Evolutionary conservation across 2,113 vertebrate species (phyloP), one percentile per base, ranked within the genome.

Genomic region (Leucosticte australis): DNA sequence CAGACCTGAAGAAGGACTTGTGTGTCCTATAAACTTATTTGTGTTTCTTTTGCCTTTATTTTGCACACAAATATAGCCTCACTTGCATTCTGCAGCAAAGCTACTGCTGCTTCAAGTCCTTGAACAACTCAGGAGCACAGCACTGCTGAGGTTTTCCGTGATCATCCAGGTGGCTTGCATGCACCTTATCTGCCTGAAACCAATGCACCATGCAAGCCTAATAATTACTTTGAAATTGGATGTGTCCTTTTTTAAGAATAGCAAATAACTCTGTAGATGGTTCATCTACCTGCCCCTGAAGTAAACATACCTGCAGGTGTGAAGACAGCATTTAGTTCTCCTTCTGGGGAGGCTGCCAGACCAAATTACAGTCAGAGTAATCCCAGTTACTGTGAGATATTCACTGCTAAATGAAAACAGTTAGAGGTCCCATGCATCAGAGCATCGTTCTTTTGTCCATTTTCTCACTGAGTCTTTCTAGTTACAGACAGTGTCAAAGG

Each of bases 221-320:
- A 57, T 79, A 89, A 92, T 87, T 89, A 53, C 50, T n/a, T 89
- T 57, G 78, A 85, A 94, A 94, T 84, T 62, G 71, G 30, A 62
- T 78, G 14, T 76, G 53, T 91, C 9, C 20, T 57, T 69, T 83
- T 76, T 86, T 57, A 89, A 52, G 33, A 42, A 55, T 63, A 46
- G n/a, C 39, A 52, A 84, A 87, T 68, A 83, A 24, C 55, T 74
- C 67, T 60, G 21, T 26, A 53, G 44, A 23, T 42, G 42, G 28
- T 82, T 55, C 1, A 27, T 27, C 41, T 59, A 33, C 33, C 62
- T 89, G 21, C 22, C 30, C 24, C 52, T 64, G 55, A 70, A 86
- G 41, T 44, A 74, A 60, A 87, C 31, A 16, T 62, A 53, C 23
- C n/a, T 91, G 49, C 31, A 73, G 23, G 27, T 76, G 23, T 84